These are phyloP conservation scores for Dicerorhinus sumatrensis DNA, from an alignment of 2,113 vertebrate species.

Conservation along the genomic window DNA sequence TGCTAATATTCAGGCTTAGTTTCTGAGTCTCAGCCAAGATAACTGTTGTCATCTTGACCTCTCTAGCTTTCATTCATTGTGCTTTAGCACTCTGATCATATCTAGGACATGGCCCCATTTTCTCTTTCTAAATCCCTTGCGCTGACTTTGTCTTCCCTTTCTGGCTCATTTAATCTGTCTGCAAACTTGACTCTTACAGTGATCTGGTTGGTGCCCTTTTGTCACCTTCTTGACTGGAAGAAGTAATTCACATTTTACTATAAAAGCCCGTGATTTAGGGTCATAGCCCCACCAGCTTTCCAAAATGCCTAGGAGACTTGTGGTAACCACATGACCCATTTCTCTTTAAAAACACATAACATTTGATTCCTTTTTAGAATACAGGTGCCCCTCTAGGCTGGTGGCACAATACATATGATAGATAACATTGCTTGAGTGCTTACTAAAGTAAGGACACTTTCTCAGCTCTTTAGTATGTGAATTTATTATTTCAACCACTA, in stretches of 20 bases:
- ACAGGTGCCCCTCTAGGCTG: neutral
- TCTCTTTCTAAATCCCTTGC: neutral
- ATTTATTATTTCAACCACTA: neutral
- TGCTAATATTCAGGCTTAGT: neutral
- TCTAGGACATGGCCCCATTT: neutral
- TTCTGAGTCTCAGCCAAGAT: neutral
- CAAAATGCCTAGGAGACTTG: neutral
- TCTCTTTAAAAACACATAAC: slow-evolving; percentile 7
- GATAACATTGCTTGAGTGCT: neutral
- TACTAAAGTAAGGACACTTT: neutral
- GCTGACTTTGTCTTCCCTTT: slow-evolving; percentile 31
- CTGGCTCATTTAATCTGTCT: slow-evolving; percentile 64
- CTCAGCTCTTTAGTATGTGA: neutral
- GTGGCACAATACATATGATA: neutral
- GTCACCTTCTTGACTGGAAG: slow-evolving; percentile 35
- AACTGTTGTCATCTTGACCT: neutral
- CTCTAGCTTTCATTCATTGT: neutral
- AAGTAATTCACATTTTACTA: slow-evolving; percentile 62
- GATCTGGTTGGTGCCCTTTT: slow-evolving; percentile 37
- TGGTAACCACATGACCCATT: neutral
- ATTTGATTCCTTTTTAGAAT: slow-evolving; percentile 21
- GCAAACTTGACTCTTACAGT: slow-evolving; percentile 2
- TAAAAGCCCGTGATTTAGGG: neutral
- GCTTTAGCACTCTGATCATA: neutral
- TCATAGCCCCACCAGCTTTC: neutral